Evolutionary conservation across 2,797 vertebrate species (phyloP), one percentile per base, ranked within the genome.

Genomic region (Falco naumanni): DNA sequence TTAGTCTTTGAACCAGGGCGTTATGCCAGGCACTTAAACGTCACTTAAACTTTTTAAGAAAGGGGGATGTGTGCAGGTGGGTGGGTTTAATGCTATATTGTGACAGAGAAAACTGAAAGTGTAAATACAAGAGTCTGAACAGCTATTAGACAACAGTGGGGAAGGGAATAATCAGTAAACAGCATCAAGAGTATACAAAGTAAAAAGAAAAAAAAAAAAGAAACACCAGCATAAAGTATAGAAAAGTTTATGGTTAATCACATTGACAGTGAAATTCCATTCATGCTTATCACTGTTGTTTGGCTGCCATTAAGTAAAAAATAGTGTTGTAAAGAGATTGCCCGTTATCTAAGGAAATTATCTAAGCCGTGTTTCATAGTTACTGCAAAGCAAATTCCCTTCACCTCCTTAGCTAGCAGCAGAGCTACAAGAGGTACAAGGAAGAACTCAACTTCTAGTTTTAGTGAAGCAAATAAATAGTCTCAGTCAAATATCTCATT

Each of bases 31-130:
- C 5, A 7, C 33, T 41, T 47, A 22, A 29, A n/a, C 11, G 63
- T 31, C 31, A 34, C 3, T 47, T 43, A 10, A 31, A 18, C 10
- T 65, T 39, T 28, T 28, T 89, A 9, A 33, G 61, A 56, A 78
- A 33, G 3, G 39, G 39, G 39, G 12, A 41, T 41, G 12, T 41
- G 39, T 41, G 39, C 39, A 41, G 39, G 39, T 41, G 39, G 39
- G 1, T 2, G 0, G 3, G 59, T 25, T 74, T 8, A 41, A 16
- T 24, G 13, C 26, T 60, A 34, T 25, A 33, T 10, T 7, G 3
- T 24, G 4, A 13, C 21, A 12, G 17, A 66, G 25, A 85, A 83
- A 80, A 47, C 2, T 1, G 0, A 6, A 85, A 80, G 20, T 3
- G 7, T 29, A 56, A 43, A 41, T 28, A 51, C 4, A 24, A 64